A percentile compares a stretch with the other conserved stretches of the same genome.
Evolutionary conservation across 1,140 invertebrate genomes (phyloP).

Genomic region (Anadara kagoshimensis): DNA sequence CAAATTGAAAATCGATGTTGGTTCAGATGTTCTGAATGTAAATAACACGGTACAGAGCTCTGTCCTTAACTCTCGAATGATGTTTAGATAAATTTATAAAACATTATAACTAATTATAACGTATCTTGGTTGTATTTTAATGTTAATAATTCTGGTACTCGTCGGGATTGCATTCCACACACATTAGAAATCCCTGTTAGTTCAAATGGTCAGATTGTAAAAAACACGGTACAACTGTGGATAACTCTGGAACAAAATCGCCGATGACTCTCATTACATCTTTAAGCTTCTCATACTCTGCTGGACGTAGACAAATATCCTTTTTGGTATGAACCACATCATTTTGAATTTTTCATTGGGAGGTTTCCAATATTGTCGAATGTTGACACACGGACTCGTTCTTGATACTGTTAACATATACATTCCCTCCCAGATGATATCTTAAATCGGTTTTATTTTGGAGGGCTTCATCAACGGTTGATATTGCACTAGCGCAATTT

Average conservation of each 20-base stretch:
- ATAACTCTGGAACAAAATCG: slow-evolving; percentile 3
- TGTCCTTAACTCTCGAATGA: too few relatives aligned
- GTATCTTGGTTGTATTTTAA: too few relatives aligned
- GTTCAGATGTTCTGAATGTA: too few relatives aligned
- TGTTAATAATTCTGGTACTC: too few relatives aligned
- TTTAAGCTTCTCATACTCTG: not conserved
- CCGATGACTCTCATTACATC: not conserved
- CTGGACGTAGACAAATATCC: not conserved
- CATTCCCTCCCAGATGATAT: slow-evolving; percentile 17
- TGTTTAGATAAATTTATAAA: too few relatives aligned
- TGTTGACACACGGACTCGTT: slow-evolving; percentile 22
- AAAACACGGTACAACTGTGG: not conserved
- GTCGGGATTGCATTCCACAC: not conserved
- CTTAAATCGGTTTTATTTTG: not conserved
- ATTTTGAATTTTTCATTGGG: too few relatives aligned
- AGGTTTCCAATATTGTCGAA: slow-evolving; percentile 1
- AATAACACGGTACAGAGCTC: too few relatives aligned
- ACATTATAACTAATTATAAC: too few relatives aligned
- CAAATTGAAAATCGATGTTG: too few relatives aligned
- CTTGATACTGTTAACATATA: not conserved
- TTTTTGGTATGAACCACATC: slow-evolving; percentile 2
- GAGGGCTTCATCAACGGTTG: slow-evolving; percentile 8
- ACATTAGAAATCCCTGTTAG: not conserved
- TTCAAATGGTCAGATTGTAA: not conserved
- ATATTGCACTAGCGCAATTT: too few relatives aligned